These are phyloP conservation scores for Eilema caniola DNA, from an alignment of 2,888 invertebrate genomes.

Conservation along the genomic window DNA sequence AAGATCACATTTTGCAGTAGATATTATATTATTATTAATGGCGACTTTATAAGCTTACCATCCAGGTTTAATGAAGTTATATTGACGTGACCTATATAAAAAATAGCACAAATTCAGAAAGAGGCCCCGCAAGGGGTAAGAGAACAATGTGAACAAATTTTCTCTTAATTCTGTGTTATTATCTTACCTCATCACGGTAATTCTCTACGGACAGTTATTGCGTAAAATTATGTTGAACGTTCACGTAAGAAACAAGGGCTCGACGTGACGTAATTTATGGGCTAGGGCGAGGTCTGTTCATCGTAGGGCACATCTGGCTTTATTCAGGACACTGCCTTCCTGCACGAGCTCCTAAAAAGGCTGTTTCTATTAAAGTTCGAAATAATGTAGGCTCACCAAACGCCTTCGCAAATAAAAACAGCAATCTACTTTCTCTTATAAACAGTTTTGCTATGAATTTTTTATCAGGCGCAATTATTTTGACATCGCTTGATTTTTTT, in stretches of 20 bases:
- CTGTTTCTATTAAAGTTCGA: constrained; percentile 27
- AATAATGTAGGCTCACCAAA: constrained; percentile 8
- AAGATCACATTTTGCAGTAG: no score
- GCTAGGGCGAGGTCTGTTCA: constrained; percentile 56
- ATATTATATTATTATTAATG: background rate
- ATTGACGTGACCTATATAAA: background rate
- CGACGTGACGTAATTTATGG: constrained; percentile 75
- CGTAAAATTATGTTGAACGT: constrained; percentile 64
- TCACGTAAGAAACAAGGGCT: constrained; percentile 68
- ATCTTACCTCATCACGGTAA: constrained; percentile 57
- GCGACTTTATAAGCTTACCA: background rate
- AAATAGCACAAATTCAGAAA: background rate
- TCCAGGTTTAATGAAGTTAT: background rate
- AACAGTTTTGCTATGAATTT: constrained; percentile 36
- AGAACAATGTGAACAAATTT: constrained; percentile 32
- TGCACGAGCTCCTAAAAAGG: constrained; percentile 37
- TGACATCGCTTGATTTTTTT: background rate
- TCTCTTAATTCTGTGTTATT: constrained; percentile 47
- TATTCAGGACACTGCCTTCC: constrained; percentile 58
- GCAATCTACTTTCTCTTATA: constrained; percentile 13
- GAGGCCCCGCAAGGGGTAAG: constrained; percentile 24
- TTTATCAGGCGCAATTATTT: constrained; percentile 29
- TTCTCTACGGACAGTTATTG: constrained; percentile 62
- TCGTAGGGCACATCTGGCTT: constrained; percentile 70
- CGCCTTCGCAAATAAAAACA: constrained; percentile 34